These are phyloP conservation scores for Drosophila limbata DNA, from an alignment of 2,888 invertebrate species.

Conservation along the genomic window DNA sequence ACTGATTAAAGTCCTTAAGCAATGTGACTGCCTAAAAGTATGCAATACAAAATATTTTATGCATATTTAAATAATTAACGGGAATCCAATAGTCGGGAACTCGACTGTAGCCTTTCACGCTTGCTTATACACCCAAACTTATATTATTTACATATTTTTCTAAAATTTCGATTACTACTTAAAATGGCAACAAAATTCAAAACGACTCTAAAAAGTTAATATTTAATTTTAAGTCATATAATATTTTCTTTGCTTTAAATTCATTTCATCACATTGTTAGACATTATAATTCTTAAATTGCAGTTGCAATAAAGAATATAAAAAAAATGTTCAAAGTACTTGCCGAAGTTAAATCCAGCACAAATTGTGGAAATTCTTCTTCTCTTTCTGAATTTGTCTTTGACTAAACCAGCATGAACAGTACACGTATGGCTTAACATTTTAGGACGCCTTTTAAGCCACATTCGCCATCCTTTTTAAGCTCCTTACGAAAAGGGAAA, in stretches of 20 bases:
- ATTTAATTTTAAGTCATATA: not conserved
- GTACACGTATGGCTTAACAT: constrained; percentile 77
- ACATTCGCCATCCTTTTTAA: constrained; percentile 41
- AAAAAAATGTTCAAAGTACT: not conserved
- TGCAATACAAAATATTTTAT: no score
- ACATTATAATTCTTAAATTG: constrained; percentile 2
- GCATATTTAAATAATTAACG: no score
- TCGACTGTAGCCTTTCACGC: no score
- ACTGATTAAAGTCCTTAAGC: no score
- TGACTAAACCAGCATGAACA: constrained; percentile 75
- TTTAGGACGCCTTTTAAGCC: constrained; percentile 64
- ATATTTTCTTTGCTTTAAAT: not conserved
- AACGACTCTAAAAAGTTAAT: not conserved
- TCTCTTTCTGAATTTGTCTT: constrained; percentile 63
- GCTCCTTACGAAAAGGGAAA: constrained; percentile 22
- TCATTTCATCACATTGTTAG: not conserved
- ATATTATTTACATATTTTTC: no score
- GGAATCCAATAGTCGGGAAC: no score
- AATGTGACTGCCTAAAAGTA: no score
- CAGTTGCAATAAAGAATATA: not conserved
- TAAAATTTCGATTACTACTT: not conserved
- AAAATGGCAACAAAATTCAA: not conserved
- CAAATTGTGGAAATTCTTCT: constrained; percentile 11
- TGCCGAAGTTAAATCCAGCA: constrained; percentile 11
- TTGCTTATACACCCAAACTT: no score